Percentiles rank a stretch among this genome's conserved stretches.
Evolutionary conservation across 2,888 invertebrate genomes (phyloP).

Genomic region (Eristalis tenax): DNA sequence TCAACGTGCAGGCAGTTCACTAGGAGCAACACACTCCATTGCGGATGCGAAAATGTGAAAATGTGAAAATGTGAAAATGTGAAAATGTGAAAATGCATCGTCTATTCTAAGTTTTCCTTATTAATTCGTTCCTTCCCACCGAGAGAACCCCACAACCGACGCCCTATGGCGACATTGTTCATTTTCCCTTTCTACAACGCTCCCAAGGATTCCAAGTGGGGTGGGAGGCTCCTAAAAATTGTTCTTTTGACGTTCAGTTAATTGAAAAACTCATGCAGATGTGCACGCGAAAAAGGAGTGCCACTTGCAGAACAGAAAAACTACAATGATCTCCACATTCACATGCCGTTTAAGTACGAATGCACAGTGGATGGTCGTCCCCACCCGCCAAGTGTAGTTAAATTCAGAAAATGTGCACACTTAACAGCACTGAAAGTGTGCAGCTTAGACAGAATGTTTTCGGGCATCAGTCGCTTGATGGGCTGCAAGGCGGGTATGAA

Average conservation of each 20-base stretch:
- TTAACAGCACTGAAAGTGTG: not conserved
- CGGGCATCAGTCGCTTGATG: not conserved
- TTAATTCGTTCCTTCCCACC: slow-evolving; percentile 21
- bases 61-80: slow-evolving; percentile 16
- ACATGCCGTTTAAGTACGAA: not conserved
- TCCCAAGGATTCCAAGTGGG: slow-evolving; percentile 37
- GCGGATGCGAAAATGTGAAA: slow-evolving; percentile 6
- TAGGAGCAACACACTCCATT: slow-evolving; percentile 4
- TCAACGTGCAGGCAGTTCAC: not conserved
- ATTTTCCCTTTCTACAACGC: slow-evolving; percentile 8
- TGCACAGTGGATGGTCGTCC: not conserved
- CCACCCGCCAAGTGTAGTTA: not conserved
- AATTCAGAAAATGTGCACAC: slow-evolving; percentile 10
- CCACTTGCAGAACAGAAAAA: slow-evolving; percentile 12
- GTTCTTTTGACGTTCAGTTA: slow-evolving; percentile 67
- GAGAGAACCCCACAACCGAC: slow-evolving; percentile 15
- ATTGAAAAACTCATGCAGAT: slow-evolving; percentile 71
- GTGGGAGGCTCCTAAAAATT: slow-evolving; percentile 42
- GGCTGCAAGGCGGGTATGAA: not conserved
- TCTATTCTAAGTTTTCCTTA: slow-evolving; percentile 8
- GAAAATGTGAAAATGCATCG: slow-evolving; percentile 13
- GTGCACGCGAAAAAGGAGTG: slow-evolving; percentile 25
- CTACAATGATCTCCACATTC: not conserved
- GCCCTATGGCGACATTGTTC: not conserved
- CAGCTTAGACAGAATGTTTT: slow-evolving; percentile 14